A percentile compares a stretch with the other conserved stretches of the same genome.
Evolutionary conservation across 23 tunicate species (phyloP).

Genomic region (Corella eumyota): DNA sequence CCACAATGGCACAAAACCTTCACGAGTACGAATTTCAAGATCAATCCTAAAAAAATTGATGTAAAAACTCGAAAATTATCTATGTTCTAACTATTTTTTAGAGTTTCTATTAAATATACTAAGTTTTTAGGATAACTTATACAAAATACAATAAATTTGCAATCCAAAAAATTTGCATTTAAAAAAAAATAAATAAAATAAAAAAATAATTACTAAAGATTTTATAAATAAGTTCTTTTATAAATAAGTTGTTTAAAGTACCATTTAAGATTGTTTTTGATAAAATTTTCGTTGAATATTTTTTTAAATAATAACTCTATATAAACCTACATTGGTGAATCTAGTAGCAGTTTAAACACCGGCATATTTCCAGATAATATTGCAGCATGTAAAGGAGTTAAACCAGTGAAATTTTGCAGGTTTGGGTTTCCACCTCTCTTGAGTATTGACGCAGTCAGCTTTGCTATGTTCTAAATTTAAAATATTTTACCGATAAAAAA

Average conservation of each 20-base stretch:
- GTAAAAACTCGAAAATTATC: no score
- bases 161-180: no score
- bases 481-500: no score
- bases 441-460: constrained; percentile 21
- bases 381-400: constrained; percentile 36
- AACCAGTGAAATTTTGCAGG: constrained; percentile 20
- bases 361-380: constrained; percentile 31
- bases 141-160: neutral
- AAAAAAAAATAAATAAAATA: no score
- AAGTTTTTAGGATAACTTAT: neutral
- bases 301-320: no score
- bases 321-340: constrained; percentile 19
- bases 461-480: constrained; percentile 23
- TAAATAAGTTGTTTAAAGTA: no score
- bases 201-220: no score
- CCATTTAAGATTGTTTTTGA: no score
- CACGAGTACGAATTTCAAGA: constrained; percentile 45
- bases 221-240: no score
- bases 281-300: no score
- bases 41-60: constrained; percentile 21
- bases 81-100: no score
- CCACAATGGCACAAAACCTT: constrained; percentile 38
- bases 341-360: constrained; percentile 35
- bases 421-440: constrained; percentile 56
- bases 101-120: neutral